Conservation (phyloP, 2,888 invertebrate genomes). For the Nesidiocoris tenuis region DNA sequence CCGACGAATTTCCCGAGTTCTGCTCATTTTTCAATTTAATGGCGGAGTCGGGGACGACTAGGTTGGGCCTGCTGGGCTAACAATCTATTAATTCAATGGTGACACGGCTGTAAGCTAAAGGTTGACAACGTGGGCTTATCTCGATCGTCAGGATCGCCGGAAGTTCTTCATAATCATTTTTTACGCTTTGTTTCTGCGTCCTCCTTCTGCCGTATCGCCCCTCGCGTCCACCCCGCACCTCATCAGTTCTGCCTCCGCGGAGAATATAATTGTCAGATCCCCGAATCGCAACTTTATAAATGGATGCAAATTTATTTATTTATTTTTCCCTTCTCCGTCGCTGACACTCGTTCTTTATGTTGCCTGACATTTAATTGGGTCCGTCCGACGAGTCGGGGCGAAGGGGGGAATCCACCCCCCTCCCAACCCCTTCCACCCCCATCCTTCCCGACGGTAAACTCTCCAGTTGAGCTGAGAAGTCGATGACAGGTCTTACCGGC, state of each 20-base stretch:
- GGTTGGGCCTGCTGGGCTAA: background rate
- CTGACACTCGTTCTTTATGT: too few relatives aligned
- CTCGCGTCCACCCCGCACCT: background rate
- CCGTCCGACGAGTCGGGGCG: too few relatives aligned
- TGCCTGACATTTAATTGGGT: too few relatives aligned
- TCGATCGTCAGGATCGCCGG: slow-evolving; percentile 21
- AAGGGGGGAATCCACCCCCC: too few relatives aligned
- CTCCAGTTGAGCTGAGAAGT: too few relatives aligned
- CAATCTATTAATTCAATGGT: slow-evolving; percentile 26
- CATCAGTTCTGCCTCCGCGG: background rate
- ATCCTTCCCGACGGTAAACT: too few relatives aligned
- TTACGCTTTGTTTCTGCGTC: slow-evolving; percentile 25
- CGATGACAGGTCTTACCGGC: too few relatives aligned
- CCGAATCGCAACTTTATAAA: too few relatives aligned
- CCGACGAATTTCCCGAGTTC: background rate
- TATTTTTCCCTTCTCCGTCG: too few relatives aligned
- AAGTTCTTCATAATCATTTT: slow-evolving; percentile 35
- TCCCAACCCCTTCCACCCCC: too few relatives aligned
- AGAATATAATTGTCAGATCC: background rate
- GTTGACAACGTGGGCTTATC: slow-evolving; percentile 30
- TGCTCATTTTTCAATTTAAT: background rate
- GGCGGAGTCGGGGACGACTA: background rate
- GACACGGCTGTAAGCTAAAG: slow-evolving; percentile 27
- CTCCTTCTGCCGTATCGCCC: background rate
- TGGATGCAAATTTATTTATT: too few relatives aligned